Evolutionary conservation across 2,113 vertebrate species (phyloP), one percentile per base, ranked within the genome.

Genomic region (Kryptolebias marmoratus): DNA sequence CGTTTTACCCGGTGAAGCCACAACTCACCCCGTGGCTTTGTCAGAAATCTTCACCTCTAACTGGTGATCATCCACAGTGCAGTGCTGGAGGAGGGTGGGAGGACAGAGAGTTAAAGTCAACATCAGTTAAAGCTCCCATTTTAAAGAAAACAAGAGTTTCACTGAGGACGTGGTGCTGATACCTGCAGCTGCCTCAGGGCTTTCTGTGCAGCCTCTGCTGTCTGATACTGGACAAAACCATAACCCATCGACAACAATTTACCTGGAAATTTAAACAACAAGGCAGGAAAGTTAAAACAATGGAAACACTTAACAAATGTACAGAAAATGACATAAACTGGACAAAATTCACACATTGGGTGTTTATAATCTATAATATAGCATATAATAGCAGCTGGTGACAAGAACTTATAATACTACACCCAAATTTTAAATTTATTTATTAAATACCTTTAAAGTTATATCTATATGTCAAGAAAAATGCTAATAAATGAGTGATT

Each of bases 1-100:
- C 15, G 54, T 11, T 9, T 47, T 16, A 11, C 16, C 15, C 14
- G 49, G 1, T 31, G 8, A 50, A 71, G 32, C 27, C 27, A 55
- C 11, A 45, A 90, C 93, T 94, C 88, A 98, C 98, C 91, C 96
- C 52, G 93, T 76, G 74, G 95, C 98, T 84, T 94, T 93, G 75
- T 98, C 97, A 0, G 98, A 98, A 77, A 98, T 92, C 88, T 96
- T 96, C 73, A 99, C 87, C 75, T 98, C 96, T 80, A 99, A 86
- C 64, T 95, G 94, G 75, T 98, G 96, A 65, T 91, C 93, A 0
- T 99, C 97, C 59, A 99, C 90, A 5, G 64, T 59, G 49, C 93
- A 96, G 81, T 95, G 95, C 98, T 99, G 56, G 16, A 32, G 83
- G 75, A 87, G 49, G 49, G 48, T 64, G 48, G 13, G 42, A 48